Evolutionary conservation across 2,888 invertebrate species (phyloP).

Genomic region (Dynastes hyllus): DNA sequence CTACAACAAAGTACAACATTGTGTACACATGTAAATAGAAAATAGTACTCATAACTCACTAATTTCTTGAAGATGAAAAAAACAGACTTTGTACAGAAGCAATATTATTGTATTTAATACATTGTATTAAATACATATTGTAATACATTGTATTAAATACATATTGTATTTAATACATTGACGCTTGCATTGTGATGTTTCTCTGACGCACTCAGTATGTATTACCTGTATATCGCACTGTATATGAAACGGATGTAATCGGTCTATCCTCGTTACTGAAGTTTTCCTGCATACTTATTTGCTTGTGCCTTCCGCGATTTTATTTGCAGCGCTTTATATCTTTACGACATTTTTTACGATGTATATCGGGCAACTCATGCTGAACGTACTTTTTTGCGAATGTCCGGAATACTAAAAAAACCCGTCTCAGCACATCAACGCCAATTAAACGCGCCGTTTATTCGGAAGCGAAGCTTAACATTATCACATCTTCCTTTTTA

Average conservation of each 20-base stretch:
- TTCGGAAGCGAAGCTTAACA: slow-evolving; percentile 25
- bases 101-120: too few species aligned
- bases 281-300: not conserved
- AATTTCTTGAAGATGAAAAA: too few species aligned
- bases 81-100: too few species aligned
- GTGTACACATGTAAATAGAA: too few species aligned
- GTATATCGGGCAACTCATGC: slow-evolving; percentile 8
- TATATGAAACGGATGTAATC: slow-evolving; percentile 2
- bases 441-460: slow-evolving; percentile 40
- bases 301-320: not conserved
- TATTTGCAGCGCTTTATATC: slow-evolving; percentile 9
- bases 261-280: not conserved
- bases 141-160: too few species aligned
- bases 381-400: slow-evolving; percentile 4
- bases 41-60: too few species aligned
- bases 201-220: too few species aligned
- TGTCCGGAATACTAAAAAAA: slow-evolving; percentile 22
- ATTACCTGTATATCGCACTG: not conserved
- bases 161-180: too few species aligned
- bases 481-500: slow-evolving; percentile 35
- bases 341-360: slow-evolving; percentile 12
- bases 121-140: too few species aligned
- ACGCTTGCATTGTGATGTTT: too few species aligned
- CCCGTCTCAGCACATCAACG: slow-evolving; percentile 22
- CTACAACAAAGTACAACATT: too few species aligned